These are phyloP conservation scores for Corythaixoides concolor DNA, from an alignment of 2,113 vertebrate species.

Conservation along the genomic window DNA sequence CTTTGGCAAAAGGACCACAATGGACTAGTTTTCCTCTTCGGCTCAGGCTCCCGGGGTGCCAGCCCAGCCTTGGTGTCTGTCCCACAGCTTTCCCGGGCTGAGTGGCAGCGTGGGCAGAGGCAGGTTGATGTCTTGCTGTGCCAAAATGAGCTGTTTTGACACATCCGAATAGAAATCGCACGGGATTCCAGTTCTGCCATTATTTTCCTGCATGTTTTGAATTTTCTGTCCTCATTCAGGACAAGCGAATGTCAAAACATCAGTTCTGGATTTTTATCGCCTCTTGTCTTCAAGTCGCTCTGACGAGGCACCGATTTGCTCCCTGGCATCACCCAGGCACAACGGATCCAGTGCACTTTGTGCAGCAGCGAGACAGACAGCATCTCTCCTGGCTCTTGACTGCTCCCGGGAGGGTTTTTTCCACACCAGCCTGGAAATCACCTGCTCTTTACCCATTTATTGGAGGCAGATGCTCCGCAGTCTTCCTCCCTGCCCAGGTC, in stretches of 20 bases:
- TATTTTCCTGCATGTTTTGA: background rate
- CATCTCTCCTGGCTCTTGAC: background rate
- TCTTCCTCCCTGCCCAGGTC: background rate
- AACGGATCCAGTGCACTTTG: background rate
- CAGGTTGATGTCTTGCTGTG: background rate
- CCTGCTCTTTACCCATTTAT: background rate
- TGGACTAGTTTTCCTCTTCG: background rate
- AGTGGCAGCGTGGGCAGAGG: background rate
- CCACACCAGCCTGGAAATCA: background rate
- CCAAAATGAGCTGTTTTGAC: background rate
- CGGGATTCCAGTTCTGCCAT: background rate
- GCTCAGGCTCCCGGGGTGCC: background rate
- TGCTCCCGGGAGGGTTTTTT: background rate
- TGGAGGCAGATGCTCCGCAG: background rate
- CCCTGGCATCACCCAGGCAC: background rate
- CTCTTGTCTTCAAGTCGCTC: fast-evolving
- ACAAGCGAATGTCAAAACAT: background rate
- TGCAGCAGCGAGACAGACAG: fast-evolving
- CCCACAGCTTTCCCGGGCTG: background rate
- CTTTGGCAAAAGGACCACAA: background rate
- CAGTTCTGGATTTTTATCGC: background rate
- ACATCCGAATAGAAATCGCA: background rate
- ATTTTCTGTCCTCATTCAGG: background rate
- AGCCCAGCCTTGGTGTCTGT: background rate
- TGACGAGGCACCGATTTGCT: background rate